A percentile compares a stretch with the other conserved stretches of the same genome.
Conservation (phyloP, 2,113 vertebrate species). For the Numida meleagris region DNA sequence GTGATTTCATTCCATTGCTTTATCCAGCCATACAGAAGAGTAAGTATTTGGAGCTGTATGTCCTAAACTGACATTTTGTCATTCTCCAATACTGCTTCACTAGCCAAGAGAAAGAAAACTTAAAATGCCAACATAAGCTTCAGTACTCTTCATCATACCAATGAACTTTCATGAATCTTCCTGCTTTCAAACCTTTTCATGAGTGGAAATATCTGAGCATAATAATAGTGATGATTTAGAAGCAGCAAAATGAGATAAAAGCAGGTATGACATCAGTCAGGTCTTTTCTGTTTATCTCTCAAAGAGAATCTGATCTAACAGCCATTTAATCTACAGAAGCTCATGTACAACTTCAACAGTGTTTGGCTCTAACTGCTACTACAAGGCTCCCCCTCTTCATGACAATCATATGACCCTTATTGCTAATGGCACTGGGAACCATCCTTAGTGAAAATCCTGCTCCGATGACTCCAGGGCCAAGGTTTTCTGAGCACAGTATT, state of each 20-base stretch:
- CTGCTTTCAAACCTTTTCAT: not conserved
- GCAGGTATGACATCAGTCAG: not conserved
- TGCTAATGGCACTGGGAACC: not conserved
- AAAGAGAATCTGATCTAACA: not conserved
- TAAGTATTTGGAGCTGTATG: not conserved
- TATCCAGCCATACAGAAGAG: slow-evolving; percentile 3
- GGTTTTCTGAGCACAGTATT: not conserved
- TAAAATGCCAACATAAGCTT: not conserved
- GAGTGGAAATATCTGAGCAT: not conserved
- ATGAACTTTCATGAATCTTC: not conserved
- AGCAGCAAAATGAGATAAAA: not conserved
- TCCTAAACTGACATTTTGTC: slow-evolving; percentile 11
- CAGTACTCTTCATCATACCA: not conserved
- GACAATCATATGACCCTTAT: not conserved
- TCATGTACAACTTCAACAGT: not conserved
- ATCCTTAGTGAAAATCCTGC: not conserved
- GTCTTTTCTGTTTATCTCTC: not conserved
- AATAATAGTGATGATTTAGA: not conserved
- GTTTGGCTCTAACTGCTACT: not conserved
- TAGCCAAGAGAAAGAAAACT: slow-evolving; percentile 34
- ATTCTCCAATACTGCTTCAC: not conserved
- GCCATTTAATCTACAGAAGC: not conserved
- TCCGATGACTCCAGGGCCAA: not conserved
- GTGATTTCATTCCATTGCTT: slow-evolving; percentile 3
- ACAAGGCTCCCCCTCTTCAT: not conserved